phyloP scores from a whole-genome alignment of 2,888 invertebrate genomes.

The Acanthoscelides obtectus region DNA sequence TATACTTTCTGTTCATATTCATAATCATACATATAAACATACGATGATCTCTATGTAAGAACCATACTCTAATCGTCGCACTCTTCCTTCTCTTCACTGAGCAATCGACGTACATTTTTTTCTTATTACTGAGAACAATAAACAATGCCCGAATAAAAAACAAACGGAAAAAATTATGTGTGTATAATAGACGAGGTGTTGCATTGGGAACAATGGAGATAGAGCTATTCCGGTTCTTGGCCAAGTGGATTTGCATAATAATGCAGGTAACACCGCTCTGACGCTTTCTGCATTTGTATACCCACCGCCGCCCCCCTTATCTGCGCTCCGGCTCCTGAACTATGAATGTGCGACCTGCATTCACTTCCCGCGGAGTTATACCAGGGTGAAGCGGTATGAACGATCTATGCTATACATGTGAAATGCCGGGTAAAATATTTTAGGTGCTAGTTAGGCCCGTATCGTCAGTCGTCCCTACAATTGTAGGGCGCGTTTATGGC shows the following conservation, averaged over 20 bases:
- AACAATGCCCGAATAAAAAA: not conserved
- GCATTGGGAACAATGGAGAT: not conserved
- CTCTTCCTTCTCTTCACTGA: not conserved
- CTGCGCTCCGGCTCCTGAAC: not conserved
- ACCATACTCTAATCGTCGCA: too few species aligned
- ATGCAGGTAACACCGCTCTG: not conserved
- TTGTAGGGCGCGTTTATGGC: too few species aligned
- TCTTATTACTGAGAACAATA: not conserved
- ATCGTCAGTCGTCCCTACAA: too few species aligned
- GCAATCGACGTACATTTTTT: not conserved
- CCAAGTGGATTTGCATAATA: not conserved
- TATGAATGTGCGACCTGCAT: not conserved
- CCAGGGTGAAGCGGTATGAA: not conserved
- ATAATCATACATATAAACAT: too few species aligned
- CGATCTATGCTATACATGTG: not conserved
- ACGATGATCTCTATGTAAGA: too few species aligned
- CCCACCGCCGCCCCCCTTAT: not conserved
- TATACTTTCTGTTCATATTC: too few species aligned
- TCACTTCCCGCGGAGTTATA: not conserved
- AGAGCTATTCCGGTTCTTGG: not conserved
- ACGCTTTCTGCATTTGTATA: not conserved
- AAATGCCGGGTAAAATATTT: too few species aligned
- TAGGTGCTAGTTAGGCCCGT: too few species aligned
- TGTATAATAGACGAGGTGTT: not conserved
- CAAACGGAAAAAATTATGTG: not conserved